Evolutionary conservation across 1,140 invertebrate species (phyloP), one percentile per base, ranked within the genome.

Genomic region (Panagrolaimus sp.): DNA sequence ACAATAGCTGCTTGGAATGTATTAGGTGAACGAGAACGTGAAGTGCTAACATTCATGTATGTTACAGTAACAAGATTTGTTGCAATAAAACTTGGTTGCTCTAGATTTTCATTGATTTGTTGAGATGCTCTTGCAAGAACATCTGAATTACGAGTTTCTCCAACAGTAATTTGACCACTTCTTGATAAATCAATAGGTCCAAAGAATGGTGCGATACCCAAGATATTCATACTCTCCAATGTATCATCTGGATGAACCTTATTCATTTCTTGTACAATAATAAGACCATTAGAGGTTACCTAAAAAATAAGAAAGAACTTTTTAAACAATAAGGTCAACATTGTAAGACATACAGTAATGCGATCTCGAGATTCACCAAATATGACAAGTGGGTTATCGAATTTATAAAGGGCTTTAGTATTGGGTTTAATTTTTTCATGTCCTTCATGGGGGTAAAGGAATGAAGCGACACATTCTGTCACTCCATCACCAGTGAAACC

Each of bases 1-100:
- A 83, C 74, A 7, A 82, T 43, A n/a, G 78, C 62, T 14, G 78
- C 65, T 74, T 83, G 80, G 68, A 80, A 82, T 8, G 78, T 82
- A 62, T 82, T 82, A 27, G 13, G 71, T 57, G 51, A 14, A 66
- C 42, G 16, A 27, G 57, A 57, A 73, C 14, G 16, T 16, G 23
- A 5, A 27, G 73, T 69, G n/a, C 76, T 71, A n/a, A 79, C 79
- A 70, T 79, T 79, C 44, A 66, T 66, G 69, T 72, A 79, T 16
- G 77, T 74, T 20, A 79, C 69, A n/a, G 69, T 74, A 3, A 79
- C 72, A 43, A 72, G 74, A 63, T 69, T 79, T 20, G 66, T 78
- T 1, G 78, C 74, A 9, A 61, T 63, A 47, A 79, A 79, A 9
- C 45, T 61, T 31, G 57, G 69, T 61, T n/a, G n/a, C n/a, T 66